phyloP scores from a whole-genome alignment of 2,888 invertebrate genomes.

The Cyclophora punctaria region DNA sequence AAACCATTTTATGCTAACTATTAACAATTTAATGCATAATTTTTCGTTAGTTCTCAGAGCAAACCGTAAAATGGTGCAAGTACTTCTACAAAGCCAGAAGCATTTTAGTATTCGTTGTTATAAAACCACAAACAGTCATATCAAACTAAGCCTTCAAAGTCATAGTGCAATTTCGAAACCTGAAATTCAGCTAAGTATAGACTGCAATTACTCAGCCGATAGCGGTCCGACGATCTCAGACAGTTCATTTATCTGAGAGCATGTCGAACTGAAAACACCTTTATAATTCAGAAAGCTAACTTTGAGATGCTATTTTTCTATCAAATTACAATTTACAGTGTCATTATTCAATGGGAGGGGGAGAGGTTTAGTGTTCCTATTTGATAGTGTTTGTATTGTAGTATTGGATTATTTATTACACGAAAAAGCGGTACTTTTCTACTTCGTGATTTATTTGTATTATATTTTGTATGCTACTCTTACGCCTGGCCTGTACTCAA shows the following conservation, averaged over 20 bases:
- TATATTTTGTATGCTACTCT: too few relatives aligned
- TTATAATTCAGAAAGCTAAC: slow-evolving; percentile 44
- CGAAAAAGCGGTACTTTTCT: too few relatives aligned
- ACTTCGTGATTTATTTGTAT: too few relatives aligned
- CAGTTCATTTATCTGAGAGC: slow-evolving; percentile 63
- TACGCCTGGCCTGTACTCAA: too few relatives aligned
- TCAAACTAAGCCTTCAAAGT: neutral
- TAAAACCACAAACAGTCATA: too few relatives aligned
- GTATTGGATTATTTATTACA: neutral
- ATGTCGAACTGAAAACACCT: slow-evolving; percentile 35
- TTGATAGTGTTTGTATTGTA: neutral
- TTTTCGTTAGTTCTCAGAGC: too few relatives aligned
- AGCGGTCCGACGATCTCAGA: slow-evolving; percentile 24
- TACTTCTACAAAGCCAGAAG: too few relatives aligned
- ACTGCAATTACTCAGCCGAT: slow-evolving; percentile 45
- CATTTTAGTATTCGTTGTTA: too few relatives aligned
- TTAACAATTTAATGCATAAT: too few relatives aligned
- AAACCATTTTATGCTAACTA: too few relatives aligned
- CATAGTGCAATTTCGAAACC: neutral
- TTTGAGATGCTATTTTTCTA: slow-evolving; percentile 36
- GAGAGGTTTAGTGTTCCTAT: too few relatives aligned
- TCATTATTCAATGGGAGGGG: neutral
- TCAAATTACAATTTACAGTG: slow-evolving; percentile 25
- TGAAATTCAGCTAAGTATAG: slow-evolving; percentile 30
- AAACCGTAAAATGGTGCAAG: too few relatives aligned